Percentiles rank a stretch among this genome's conserved stretches.
These are phyloP conservation scores for Cheilosia grossa DNA, from an alignment of 2,888 invertebrate genomes.

Conservation along the genomic window DNA sequence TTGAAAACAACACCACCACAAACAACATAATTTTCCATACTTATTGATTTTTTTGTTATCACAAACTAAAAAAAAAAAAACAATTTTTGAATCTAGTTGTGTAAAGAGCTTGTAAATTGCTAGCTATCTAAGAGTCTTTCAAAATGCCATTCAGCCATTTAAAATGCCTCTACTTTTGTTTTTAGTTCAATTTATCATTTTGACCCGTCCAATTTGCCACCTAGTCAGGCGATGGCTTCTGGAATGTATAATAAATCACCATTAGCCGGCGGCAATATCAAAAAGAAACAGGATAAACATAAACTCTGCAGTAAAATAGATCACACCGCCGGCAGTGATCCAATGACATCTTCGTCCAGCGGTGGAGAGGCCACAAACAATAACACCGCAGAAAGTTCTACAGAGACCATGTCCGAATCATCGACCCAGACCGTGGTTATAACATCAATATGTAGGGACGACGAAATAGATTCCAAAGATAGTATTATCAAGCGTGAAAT, in stretches of 20 bases:
- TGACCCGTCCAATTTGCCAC: constrained; percentile 83
- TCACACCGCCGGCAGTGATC: constrained; percentile 52
- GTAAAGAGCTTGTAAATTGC: constrained; percentile 46
- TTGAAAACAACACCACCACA: constrained; percentile 37
- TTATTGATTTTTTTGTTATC: constrained; percentile 31
- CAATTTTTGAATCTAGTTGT: constrained; percentile 34
- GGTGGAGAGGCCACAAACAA: constrained; percentile 34
- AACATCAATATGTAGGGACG: constrained; percentile 54
- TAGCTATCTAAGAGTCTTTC: background rate
- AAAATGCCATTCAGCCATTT: background rate
- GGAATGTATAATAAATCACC: constrained; percentile 76
- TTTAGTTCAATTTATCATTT: constrained; percentile 83
- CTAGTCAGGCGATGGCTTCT: constrained; percentile 80
- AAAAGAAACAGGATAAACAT: constrained; percentile 73
- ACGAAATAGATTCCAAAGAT: constrained; percentile 69
- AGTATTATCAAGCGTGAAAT: constrained; percentile 74
- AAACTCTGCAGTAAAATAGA: constrained; percentile 68
- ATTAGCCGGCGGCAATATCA: constrained; percentile 65
- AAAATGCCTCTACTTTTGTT: constrained; percentile 46
- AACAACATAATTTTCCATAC: constrained; percentile 32
- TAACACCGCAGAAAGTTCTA: constrained; percentile 71
- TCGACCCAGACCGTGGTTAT: constrained; percentile 78
- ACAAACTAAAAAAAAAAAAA: constrained; percentile 54
- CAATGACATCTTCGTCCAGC: constrained; percentile 42
- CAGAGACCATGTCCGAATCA: constrained; percentile 78